Base-by-base conservation (phyloP, 2,113 vertebrate genomes). In the Catagonus wagneri region DNA sequence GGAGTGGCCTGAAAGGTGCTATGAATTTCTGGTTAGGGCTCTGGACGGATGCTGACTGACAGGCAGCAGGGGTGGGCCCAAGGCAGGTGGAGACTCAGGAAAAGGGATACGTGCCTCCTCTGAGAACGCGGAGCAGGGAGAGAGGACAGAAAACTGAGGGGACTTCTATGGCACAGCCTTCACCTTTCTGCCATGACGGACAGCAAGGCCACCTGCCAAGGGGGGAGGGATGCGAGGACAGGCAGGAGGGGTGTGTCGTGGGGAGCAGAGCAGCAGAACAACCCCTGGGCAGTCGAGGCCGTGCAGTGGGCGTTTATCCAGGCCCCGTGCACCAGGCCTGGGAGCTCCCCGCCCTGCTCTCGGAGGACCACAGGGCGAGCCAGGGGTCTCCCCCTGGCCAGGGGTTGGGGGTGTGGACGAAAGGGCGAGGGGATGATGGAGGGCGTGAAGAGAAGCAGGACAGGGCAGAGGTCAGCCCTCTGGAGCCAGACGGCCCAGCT, bases 251-350 rank as follows among this genome's bases (percentile, higher is more conserved):
- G 17, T 8, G 13, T 6, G 7, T 7, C 23, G 20, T 16, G 4
- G 7, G 19, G 65, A 27, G 9, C 34, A 54, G 22, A 56, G 72
- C 61, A 83, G 52, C 32, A 52, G 19, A 58, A 80, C 15, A 58
- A 80, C 15, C 23, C 39, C 56, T 61, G 29, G 52, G 6, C 7
- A 8, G 44, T 36, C 12, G 14, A 72, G 44, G 78, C 19, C 2
- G 0, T n/a, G 44, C 7, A 2, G 14, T 4, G 19, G 27, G 50
- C 1, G 0, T 19, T 50, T 39, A 34, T 29, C 44, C 74, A 25
- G 66, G 76, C 63, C 32, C 10, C 13, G 34, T 1, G 0, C 3
- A 19, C 39, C 52, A 23, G 69, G 68, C 19, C 1, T 44, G 36
- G 7, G 54, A n/a, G 6, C 22, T 79, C 36, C 80, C 23, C 3